A percentile compares a stretch with the other conserved stretches of the same genome.
Evolutionary conservation across 2,888 invertebrate genomes (phyloP).

Genomic region (Amphiduros pacificus): DNA sequence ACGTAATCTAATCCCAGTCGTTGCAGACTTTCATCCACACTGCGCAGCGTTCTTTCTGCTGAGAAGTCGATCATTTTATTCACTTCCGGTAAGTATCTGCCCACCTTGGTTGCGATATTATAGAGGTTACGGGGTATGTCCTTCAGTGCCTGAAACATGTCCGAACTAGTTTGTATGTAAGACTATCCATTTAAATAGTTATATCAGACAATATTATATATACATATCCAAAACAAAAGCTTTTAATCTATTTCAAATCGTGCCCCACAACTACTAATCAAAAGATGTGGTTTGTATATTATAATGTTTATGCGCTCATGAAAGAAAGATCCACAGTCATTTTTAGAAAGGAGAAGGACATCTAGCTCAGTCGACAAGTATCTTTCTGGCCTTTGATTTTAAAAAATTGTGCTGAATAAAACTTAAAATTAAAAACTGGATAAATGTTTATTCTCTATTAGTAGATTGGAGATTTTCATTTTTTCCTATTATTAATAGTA

Average conservation of each 20-base stretch:
- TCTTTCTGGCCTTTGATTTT: no score
- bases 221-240: background rate
- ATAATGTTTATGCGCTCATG: no score
- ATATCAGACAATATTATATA: background rate
- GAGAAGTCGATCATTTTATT: conserved; percentile 86
- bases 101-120: conserved; percentile 88
- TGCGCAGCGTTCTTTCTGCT: conserved; percentile 71
- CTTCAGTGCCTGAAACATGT: conserved; percentile 67
- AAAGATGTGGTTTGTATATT: no score
- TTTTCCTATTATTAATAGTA: background rate
- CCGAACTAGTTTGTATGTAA: no score
- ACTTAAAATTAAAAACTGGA: no score
- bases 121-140: conserved; percentile 77
- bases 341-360: no score
- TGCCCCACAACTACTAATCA: no score
- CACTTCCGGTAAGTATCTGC: conserved; percentile 69
- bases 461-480: background rate
- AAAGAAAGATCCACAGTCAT: no score
- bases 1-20: conserved; percentile 78
- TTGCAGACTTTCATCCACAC: conserved; percentile 75
- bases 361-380: no score
- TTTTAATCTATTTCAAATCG: background rate
- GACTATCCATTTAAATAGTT: no score
- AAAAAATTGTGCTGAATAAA: no score
- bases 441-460: background rate